A percentile compares a stretch with the other conserved stretches of the same genome.
Evolutionary conservation across 2,888 invertebrate genomes (phyloP).

Genomic region (Lamellibrachia satsuma): DNA sequence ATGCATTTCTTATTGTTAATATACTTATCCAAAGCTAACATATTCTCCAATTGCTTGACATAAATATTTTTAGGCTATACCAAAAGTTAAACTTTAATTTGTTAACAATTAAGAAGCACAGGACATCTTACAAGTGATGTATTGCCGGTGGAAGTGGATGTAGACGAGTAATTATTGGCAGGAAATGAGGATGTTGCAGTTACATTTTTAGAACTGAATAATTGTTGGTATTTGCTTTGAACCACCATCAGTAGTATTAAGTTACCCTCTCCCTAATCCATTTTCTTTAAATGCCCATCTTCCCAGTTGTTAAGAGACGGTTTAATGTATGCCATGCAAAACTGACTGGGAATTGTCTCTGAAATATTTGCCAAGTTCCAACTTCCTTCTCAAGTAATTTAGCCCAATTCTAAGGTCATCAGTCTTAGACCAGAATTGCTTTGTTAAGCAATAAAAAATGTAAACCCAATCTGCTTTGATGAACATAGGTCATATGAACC

Average conservation of each 20-base stretch:
- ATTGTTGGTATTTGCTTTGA: not conserved
- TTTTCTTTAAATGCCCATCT: not conserved
- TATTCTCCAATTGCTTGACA: not conserved
- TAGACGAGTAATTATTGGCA: not conserved
- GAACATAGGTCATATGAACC: too few relatives aligned
- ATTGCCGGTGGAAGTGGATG: not conserved
- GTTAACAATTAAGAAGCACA: not conserved
- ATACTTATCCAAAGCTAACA: too few relatives aligned
- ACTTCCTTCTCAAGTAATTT: too few relatives aligned
- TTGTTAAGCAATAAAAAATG: too few relatives aligned
- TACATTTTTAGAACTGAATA: not conserved
- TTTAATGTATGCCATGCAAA: too few relatives aligned
- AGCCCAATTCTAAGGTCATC: too few relatives aligned
- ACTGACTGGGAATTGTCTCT: too few relatives aligned
- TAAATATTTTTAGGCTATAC: not conserved
- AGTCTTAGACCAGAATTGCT: too few relatives aligned
- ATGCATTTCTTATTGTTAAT: too few relatives aligned
- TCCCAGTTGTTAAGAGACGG: too few relatives aligned
- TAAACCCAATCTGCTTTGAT: too few relatives aligned
- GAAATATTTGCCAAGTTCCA: too few relatives aligned
- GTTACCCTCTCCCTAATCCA: not conserved
- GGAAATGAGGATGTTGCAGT: not conserved
- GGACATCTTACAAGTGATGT: not conserved
- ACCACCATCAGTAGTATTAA: not conserved
- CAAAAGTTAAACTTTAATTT: not conserved